A percentile compares a stretch with the other conserved stretches of the same genome.
These are phyloP conservation scores for Cebidichthys violaceus DNA, from an alignment of 2,113 vertebrate genomes.

Conservation along the genomic window DNA sequence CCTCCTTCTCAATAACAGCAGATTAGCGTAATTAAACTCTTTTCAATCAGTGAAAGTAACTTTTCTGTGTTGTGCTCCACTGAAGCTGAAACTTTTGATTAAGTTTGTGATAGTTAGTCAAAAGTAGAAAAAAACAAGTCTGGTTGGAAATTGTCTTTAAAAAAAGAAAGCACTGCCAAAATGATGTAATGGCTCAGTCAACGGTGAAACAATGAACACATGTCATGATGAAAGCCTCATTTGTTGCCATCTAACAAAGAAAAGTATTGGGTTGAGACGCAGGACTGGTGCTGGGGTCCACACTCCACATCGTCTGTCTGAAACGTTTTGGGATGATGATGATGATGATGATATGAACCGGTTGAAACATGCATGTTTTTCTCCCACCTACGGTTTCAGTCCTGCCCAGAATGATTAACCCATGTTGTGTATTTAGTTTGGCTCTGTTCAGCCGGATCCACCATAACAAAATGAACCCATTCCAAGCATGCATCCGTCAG, in stretches of 20 bases:
- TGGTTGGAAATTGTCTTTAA: constrained; percentile 24
- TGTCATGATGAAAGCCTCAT: neutral
- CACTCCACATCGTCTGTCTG: neutral
- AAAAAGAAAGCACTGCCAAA: constrained; percentile 63
- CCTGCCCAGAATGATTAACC: constrained; percentile 22
- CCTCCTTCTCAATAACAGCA: constrained; percentile 45
- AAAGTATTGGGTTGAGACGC: neutral
- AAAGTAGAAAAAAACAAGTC: constrained; percentile 6
- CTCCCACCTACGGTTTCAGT: constrained; percentile 35
- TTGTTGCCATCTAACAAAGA: constrained; percentile 7
- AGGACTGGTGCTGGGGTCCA: constrained; percentile 17
- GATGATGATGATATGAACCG: neutral
- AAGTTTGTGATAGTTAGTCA: constrained; percentile 14
- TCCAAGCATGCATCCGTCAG: constrained; percentile 72
- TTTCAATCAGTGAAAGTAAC: constrained; percentile 46
- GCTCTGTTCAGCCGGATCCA: constrained; percentile 37
- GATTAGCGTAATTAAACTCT: constrained; percentile 52
- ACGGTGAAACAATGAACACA: neutral
- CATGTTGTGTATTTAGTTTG: constrained; percentile 38
- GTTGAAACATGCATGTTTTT: constrained; percentile 50
- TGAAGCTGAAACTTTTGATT: constrained; percentile 36
- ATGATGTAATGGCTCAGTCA: constrained; percentile 10
- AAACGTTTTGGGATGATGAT: neutral
- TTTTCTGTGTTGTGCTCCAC: constrained; percentile 28
- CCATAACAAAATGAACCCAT: constrained; percentile 43